phyloP scores from a whole-genome alignment of 2,888 invertebrate species.

The Nymphalis c-album region DNA sequence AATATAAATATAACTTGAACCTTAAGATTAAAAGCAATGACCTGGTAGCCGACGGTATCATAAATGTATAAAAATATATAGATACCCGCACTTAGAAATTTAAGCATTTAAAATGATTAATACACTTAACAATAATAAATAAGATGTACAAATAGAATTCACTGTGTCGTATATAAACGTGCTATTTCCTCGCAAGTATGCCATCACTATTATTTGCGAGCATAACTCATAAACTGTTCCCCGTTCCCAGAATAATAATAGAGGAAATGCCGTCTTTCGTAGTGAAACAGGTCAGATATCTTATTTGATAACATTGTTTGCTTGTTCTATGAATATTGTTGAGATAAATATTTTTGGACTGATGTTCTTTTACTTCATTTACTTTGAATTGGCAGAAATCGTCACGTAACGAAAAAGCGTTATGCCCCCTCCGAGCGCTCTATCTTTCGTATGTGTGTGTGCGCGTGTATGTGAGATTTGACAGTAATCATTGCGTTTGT shows the following conservation, averaged over 20 bases:
- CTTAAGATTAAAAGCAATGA: too few species aligned
- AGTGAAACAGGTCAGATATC: constrained; percentile 22
- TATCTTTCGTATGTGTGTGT: too few species aligned
- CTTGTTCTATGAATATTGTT: constrained; percentile 8
- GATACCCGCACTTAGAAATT: too few species aligned
- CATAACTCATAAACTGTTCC: constrained; percentile 37
- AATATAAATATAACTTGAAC: too few species aligned
- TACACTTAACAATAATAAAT: not conserved
- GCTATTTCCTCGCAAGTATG: constrained; percentile 20
- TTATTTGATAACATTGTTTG: constrained; percentile 28
- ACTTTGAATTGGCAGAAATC: too few species aligned
- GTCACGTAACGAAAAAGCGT: too few species aligned
- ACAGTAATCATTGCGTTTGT: too few species aligned
- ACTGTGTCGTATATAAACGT: not conserved
- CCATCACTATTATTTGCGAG: constrained; percentile 27
- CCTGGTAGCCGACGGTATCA: too few species aligned
- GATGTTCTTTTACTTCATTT: too few species aligned
- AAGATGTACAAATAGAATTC: not conserved
- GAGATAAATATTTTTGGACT: not conserved
- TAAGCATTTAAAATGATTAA: not conserved
- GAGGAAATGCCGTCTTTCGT: constrained; percentile 33
- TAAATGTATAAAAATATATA: too few species aligned
- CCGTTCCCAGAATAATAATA: constrained; percentile 37
- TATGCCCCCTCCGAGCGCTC: too few species aligned
- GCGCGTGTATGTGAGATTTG: too few species aligned